These are phyloP conservation scores for Anthopleura sola DNA, from an alignment of 64 coral and sea anemone genomes.

Conservation along the genomic window DNA sequence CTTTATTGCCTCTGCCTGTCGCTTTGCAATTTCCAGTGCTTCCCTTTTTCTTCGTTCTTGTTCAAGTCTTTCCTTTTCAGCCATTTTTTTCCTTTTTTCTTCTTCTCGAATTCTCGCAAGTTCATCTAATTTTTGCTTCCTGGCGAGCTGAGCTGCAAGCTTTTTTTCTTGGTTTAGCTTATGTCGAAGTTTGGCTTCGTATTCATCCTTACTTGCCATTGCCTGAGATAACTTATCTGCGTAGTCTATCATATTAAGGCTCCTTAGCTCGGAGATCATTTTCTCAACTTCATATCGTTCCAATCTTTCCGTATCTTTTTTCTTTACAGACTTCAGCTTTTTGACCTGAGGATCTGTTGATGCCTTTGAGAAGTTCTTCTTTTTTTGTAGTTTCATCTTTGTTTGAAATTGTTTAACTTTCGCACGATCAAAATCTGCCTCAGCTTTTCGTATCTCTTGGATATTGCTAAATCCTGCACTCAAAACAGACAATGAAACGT, in stretches of 20 bases:
- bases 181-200: slow-evolving; percentile 30
- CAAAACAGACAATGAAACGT: background rate
- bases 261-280: slow-evolving; percentile 32
- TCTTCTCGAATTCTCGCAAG: slow-evolving; percentile 20
- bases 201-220: slow-evolving; percentile 33
- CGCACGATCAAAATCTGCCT: slow-evolving; percentile 35
- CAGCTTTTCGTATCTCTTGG: slow-evolving; percentile 14
- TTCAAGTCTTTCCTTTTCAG: slow-evolving; percentile 30
- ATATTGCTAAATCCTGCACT: background rate
- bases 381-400: background rate
- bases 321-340: background rate
- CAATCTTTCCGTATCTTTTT: slow-evolving; percentile 19
- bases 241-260: slow-evolving; percentile 33
- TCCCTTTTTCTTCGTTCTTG: slow-evolving; percentile 26
- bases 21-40: slow-evolving; percentile 9
- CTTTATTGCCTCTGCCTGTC: slow-evolving; percentile 18
- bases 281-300: slow-evolving; percentile 51
- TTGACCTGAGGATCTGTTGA: background rate
- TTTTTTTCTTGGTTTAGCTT: slow-evolving; percentile 22
- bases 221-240: slow-evolving; percentile 25
- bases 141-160: slow-evolving; percentile 1
- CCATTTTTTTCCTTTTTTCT: slow-evolving; percentile 7
- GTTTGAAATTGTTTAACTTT: slow-evolving; percentile 17
- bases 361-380: background rate
- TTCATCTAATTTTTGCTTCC: slow-evolving; percentile 39